Conservation (phyloP, 2,113 vertebrate species). For the Cygnus buccinator region DNA sequence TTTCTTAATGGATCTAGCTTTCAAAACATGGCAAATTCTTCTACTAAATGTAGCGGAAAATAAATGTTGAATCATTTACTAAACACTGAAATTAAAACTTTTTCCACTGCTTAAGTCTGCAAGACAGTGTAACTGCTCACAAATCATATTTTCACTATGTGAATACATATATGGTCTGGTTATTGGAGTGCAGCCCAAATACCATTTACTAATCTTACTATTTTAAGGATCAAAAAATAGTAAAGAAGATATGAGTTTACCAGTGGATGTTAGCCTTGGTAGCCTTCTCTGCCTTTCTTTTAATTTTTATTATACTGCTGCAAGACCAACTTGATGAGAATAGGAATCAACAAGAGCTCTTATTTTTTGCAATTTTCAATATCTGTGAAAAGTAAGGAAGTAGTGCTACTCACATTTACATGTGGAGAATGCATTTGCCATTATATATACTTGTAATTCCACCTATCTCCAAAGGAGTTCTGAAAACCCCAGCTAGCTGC, state of each 20-base stretch:
- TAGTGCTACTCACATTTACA: not conserved
- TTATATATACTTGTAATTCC: not conserved
- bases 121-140: not conserved
- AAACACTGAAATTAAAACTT: not conserved
- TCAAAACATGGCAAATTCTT: not conserved
- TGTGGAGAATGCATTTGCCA: not conserved
- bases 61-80: not conserved
- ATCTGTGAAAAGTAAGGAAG: not conserved
- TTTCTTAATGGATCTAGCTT: not conserved
- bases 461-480: not conserved
- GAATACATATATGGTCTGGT: not conserved
- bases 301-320: not conserved
- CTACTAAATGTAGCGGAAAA: not conserved
- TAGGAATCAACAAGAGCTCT: not conserved
- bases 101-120: not conserved
- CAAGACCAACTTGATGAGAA: not conserved
- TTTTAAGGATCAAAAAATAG: not conserved
- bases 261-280: not conserved
- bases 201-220: not conserved
- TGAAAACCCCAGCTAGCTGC: not conserved
- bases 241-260: not conserved
- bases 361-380: not conserved
- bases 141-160: not conserved
- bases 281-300: not conserved
- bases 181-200: not conserved